Conservation (phyloP, 2,113 vertebrate genomes). For the Taxidea taxus region DNA sequence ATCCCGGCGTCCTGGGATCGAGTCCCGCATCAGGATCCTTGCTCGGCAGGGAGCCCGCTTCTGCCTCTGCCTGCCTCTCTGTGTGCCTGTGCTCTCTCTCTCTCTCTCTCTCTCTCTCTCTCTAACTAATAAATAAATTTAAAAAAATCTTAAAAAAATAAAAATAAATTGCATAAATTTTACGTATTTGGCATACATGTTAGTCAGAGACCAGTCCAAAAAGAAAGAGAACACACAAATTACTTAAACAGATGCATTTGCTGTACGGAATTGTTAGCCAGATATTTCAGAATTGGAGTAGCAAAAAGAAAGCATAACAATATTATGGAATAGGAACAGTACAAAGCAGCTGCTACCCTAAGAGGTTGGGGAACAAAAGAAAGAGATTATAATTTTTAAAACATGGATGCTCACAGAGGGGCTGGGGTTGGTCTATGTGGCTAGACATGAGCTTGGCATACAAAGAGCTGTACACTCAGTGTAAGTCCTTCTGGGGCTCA, state of each 20-base stretch:
- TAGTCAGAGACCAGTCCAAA: not conserved
- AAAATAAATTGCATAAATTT: not conserved
- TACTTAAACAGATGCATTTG: not conserved
- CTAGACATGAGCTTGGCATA: not conserved
- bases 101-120: too few relatives aligned
- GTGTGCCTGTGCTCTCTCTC: too few relatives aligned
- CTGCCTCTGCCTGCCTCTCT: too few relatives aligned
- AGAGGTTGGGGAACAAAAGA: not conserved
- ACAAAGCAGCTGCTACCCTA: rapidly evolving
- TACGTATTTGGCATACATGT: not conserved
- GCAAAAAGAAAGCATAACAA: not conserved
- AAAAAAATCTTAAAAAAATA: too few relatives aligned
- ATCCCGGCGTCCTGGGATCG: too few relatives aligned
- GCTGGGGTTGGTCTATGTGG: not conserved
- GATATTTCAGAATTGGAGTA: not conserved
- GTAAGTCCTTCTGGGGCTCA: not conserved
- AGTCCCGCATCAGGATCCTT: too few relatives aligned
- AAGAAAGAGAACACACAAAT: not conserved
- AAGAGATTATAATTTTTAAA: not conserved
- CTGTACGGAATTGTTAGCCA: not conserved
- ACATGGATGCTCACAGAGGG: rapidly evolving
- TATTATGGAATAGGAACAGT: not conserved
- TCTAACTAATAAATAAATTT: too few relatives aligned
- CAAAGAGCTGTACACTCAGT: rapidly evolving
- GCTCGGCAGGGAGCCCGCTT: too few relatives aligned